Percentiles rank a stretch among this genome's conserved stretches.
Conservation (phyloP, 2,797 vertebrate genomes). For the Oreortyx pictus region DNA sequence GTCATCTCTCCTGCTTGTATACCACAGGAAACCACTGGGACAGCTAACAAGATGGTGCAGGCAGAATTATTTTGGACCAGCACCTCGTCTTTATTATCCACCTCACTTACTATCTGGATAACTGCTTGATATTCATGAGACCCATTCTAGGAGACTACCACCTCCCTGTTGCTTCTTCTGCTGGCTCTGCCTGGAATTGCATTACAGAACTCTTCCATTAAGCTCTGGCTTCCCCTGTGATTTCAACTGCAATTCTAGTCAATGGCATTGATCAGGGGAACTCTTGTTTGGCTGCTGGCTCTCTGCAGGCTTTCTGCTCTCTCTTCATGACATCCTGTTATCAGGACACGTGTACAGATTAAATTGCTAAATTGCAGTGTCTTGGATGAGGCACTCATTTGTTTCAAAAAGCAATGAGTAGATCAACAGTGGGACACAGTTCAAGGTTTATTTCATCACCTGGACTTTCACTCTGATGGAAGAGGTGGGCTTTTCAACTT, state of each 20-base stretch:
- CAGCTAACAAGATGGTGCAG: background rate
- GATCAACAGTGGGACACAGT: constrained; percentile 7
- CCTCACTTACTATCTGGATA: background rate
- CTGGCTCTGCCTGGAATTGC: background rate
- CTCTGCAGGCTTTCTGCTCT: background rate
- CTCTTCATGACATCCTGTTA: background rate
- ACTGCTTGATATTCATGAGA: background rate
- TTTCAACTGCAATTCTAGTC: background rate
- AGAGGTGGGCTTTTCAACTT: background rate
- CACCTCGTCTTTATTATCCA: background rate
- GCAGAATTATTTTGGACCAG: background rate
- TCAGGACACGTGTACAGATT: background rate
- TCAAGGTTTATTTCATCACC: constrained; percentile 60
- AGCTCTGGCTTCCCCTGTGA: background rate
- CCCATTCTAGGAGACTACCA: background rate
- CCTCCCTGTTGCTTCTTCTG: background rate
- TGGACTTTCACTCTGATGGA: constrained; percentile 41
- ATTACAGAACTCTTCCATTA: background rate
- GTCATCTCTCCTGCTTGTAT: background rate
- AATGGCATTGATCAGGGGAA: background rate
- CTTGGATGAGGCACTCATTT: constrained; percentile 31
- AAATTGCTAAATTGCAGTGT: background rate
- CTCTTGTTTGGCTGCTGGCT: background rate
- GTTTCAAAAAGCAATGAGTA: constrained; percentile 32
- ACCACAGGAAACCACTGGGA: background rate